phyloP scores from a whole-genome alignment of 2,797 vertebrate genomes.

The Cygnus olor region DNA sequence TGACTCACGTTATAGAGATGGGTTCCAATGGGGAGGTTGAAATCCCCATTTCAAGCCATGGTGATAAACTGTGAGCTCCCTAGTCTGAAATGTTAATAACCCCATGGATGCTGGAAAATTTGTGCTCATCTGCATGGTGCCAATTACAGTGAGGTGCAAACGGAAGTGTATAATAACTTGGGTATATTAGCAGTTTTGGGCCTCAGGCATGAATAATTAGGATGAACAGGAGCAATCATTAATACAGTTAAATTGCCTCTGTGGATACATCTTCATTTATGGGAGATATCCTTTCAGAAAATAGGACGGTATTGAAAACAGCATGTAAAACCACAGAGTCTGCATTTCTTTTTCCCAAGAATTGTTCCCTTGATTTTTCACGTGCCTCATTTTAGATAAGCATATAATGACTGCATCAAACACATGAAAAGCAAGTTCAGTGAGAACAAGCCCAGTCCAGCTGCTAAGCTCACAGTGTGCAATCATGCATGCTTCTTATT shows the following conservation, averaged over 20 bases:
- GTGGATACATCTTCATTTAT: background rate
- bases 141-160: constrained; percentile 13
- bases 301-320: background rate
- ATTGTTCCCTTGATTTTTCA: background rate
- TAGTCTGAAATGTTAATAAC: constrained; percentile 20
- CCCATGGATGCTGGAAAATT: background rate
- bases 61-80: background rate
- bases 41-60: background rate
- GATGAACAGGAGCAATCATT: background rate
- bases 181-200: background rate
- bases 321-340: background rate
- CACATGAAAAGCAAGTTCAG: background rate
- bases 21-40: background rate
- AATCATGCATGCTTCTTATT: background rate
- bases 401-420: background rate
- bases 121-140: background rate
- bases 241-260: background rate
- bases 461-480: background rate
- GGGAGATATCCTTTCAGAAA: background rate
- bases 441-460: background rate
- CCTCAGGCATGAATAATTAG: constrained; percentile 6
- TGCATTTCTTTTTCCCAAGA: background rate
- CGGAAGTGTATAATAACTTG: background rate
- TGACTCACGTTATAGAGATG: background rate
- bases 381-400: background rate